phyloP scores from a whole-genome alignment of 2,888 invertebrate species.

The Epicampocera succincta region DNA sequence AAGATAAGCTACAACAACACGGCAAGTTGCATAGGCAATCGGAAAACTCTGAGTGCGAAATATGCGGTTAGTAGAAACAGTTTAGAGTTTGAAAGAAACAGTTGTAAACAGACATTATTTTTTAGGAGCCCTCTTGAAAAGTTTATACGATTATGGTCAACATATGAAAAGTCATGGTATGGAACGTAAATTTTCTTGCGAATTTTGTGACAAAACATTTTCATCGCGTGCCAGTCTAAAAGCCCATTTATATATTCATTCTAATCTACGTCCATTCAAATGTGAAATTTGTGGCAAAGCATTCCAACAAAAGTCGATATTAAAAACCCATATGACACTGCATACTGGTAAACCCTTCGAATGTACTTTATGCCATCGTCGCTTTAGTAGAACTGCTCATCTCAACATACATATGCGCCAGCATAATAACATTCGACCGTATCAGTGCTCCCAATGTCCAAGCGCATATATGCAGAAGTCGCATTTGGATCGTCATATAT shows the following conservation, averaged over 20 bases:
- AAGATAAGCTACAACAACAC: conserved; percentile 69
- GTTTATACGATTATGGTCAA: conserved; percentile 64
- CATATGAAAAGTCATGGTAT: conserved; percentile 71
- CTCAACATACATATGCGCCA: conserved; percentile 72
- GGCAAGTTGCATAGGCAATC: conserved; percentile 59
- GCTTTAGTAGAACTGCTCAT: conserved; percentile 72
- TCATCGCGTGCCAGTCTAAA: conserved; percentile 68
- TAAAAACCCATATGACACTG: conserved; percentile 72
- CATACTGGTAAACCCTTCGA: conserved; percentile 73
- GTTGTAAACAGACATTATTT: not conserved
- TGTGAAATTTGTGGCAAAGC: conserved; percentile 72
- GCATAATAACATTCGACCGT: conserved; percentile 73
- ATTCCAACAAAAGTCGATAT: conserved; percentile 71
- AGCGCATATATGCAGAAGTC: conserved; percentile 72
- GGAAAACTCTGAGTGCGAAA: conserved; percentile 46
- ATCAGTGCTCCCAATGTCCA: conserved; percentile 71
- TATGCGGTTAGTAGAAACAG: conserved; percentile 50
- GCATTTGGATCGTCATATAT: conserved; percentile 73
- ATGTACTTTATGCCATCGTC: conserved; percentile 72
- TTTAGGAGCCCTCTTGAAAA: conserved; percentile 64
- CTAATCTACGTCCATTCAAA: conserved; percentile 72
- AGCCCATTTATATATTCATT: conserved; percentile 71
- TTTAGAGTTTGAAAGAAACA: not conserved
- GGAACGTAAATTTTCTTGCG: conserved; percentile 70
- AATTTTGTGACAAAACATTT: conserved; percentile 69